Evolutionary conservation across 2,797 vertebrate genomes (phyloP).

Genomic region (Coreius guichenoti): DNA sequence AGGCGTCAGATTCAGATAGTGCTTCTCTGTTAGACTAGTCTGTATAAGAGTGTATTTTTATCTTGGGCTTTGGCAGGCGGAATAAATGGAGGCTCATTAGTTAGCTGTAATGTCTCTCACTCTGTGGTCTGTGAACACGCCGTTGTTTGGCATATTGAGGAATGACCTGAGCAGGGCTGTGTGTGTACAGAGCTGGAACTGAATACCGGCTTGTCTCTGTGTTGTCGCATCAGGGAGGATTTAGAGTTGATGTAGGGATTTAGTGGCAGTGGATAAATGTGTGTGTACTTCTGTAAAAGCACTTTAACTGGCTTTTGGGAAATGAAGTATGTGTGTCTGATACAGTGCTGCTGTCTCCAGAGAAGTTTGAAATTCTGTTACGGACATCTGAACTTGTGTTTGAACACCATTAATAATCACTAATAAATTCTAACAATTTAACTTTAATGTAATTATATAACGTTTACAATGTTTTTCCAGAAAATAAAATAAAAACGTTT

Average conservation of each 20-base stretch:
- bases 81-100: constrained; percentile 72
- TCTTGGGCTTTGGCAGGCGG: constrained; percentile 60
- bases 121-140: constrained; percentile 73
- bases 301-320: constrained; percentile 11
- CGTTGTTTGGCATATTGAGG: constrained; percentile 73
- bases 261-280: constrained; percentile 21
- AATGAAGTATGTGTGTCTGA: constrained; percentile 22
- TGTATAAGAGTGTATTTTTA: constrained; percentile 63
- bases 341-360: neutral
- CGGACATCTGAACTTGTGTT: neutral
- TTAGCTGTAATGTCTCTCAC: constrained; percentile 69
- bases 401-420: neutral
- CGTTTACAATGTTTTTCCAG: neutral
- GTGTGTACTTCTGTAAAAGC: constrained; percentile 22
- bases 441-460: neutral
- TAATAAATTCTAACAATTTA: neutral
- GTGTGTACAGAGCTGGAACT: constrained; percentile 48
- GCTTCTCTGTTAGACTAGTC: constrained; percentile 62
- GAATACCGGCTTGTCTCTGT: constrained; percentile 49
- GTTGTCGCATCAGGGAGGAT: constrained; percentile 47
- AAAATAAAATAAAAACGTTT: too few relatives aligned
- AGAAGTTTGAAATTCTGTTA: neutral
- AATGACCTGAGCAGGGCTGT: constrained; percentile 60
- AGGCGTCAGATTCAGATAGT: constrained; percentile 55
- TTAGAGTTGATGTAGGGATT: constrained; percentile 36